Evolutionary conservation across 1,140 invertebrate species (phyloP), one percentile per base, ranked within the genome.

Genomic region (Leptopilina boulardi): DNA sequence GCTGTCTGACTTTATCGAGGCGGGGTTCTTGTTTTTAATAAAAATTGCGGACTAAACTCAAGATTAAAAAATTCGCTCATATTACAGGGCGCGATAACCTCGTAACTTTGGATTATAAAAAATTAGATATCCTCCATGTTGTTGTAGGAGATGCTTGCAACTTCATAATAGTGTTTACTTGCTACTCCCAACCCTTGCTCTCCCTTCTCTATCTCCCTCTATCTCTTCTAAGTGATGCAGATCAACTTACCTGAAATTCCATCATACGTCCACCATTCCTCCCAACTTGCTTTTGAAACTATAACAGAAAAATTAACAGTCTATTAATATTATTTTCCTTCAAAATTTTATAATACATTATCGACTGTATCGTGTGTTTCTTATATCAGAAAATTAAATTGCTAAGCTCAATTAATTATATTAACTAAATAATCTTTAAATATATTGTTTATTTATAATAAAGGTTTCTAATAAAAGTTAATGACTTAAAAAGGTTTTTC

Each of bases 211-310:
- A n/a, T n/a, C n/a, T n/a, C n/a, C n/a, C n/a, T n/a, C n/a, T n/a
- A n/a, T n/a, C n/a, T n/a, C n/a, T n/a, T n/a, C n/a, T n/a, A n/a
- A n/a, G n/a, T 30, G 4, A 34, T 70, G 34, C 75, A n/a, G n/a
- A n/a, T n/a, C n/a, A n/a, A 77, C 86, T 91, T 85, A 94, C 93
- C 93, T 83, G 93, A 94, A 87, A 94, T 94, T 26, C 93, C 93
- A 80, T 94, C 93, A 86, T 94, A 94, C 2, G 93, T 94, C 93
- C 93, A 94, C 93, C 93, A 94, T 82, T 94, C 92, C 78, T 94
- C 93, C 93, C 93, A 94, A 82, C 92, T 93, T 54, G 92, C 93
- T 42, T 86, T 85, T 21, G 85, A 87, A 79, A 90, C 92, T 92
- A 89, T 88, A 92, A 80, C 73, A 81, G 73, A 70, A 84, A 83